Evolutionary conservation across 1,140 invertebrate genomes (phyloP), one percentile per base, ranked within the genome.

Genomic region (Amyelois transitella): DNA sequence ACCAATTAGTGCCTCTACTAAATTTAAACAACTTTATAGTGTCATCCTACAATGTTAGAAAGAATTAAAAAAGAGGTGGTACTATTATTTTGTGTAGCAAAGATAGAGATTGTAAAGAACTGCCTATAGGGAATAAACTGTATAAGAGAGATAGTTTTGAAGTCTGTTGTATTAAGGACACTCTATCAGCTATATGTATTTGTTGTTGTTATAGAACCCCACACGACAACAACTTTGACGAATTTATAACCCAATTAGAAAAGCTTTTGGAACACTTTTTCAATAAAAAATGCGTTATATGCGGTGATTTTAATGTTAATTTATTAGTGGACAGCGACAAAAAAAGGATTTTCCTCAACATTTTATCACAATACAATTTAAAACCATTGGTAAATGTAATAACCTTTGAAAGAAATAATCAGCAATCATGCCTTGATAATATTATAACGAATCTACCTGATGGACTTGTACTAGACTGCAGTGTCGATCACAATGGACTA

Each of bases 271-370:
- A 53, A 47, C 14, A 43, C 18, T 53, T 25, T 48, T 49, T 53
- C 20, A n/a, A 50, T 32, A 58, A 53, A 32, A 53, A 43, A 12
- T 58, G 55, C 14, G 18, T 52, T 6, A 52, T 53, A 7, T 48
- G 56, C 25, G 56, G 52, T n/a, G 52, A 54, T 45, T 60, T 45
- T 45, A 60, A 51, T 32, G 22, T 54, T 18, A 28, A 60, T 43
- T 20, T 60, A 8, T 21, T 53, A 18, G 51, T 12, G 10, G 21
- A 43, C 17, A 43, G 5, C 43, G 43, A 48, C 20, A 1, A 53
- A n/a, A 20, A 19, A 10, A 21, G 6, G 1, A 22, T 28, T 32
- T 44, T 52, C 43, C 12, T 24, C 10, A 48, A 32, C 18, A 24
- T 58, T 18, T 0, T 58, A 8, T 43, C 52, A 7, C n/a, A 18